A percentile compares a stretch with the other conserved stretches of the same genome.
These are phyloP conservation scores for Thalassophryne amazonica DNA, from an alignment of 2,797 vertebrate genomes.

Conservation along the genomic window DNA sequence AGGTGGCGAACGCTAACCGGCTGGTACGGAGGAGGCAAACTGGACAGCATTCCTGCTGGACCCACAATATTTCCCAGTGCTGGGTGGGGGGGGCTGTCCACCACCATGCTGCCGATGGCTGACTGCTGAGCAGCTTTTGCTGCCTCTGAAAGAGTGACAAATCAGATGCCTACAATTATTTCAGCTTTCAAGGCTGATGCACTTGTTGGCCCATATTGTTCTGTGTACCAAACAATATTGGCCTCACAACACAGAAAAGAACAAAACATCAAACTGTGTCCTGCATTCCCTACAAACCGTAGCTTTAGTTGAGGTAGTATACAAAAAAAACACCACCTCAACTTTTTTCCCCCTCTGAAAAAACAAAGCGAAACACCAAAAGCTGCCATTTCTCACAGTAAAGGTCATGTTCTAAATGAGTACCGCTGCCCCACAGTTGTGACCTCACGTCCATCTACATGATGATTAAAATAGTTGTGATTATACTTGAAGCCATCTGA, in stretches of 20 bases:
- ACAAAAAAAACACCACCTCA: background rate
- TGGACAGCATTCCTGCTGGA: slow-evolving; percentile 69
- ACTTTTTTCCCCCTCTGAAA: background rate
- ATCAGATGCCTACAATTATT: background rate
- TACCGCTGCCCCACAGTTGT: background rate
- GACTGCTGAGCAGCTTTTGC: slow-evolving; percentile 85
- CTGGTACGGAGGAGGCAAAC: slow-evolving; percentile 90
- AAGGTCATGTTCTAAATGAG: background rate
- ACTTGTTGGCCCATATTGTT: background rate
- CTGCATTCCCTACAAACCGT: too few species aligned
- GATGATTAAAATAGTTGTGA: too few species aligned
- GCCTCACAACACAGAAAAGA: too few species aligned
- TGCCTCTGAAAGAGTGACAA: slow-evolving; percentile 77
- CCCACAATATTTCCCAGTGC: slow-evolving; percentile 71
- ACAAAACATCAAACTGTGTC: too few species aligned
- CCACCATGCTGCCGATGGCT: slow-evolving; percentile 71
- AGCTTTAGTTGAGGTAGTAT: too few species aligned
- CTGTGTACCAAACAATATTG: background rate
- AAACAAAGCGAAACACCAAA: background rate
- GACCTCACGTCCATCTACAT: too few species aligned
- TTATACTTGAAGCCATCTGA: too few species aligned
- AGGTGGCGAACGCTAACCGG: slow-evolving; percentile 88
- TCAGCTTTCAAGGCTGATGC: background rate
- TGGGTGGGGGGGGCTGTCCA: slow-evolving; percentile 82
- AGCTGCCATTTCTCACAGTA: background rate